Evolutionary conservation across 2,888 invertebrate species (phyloP).

Genomic region (Hirudinaria manillensis): DNA sequence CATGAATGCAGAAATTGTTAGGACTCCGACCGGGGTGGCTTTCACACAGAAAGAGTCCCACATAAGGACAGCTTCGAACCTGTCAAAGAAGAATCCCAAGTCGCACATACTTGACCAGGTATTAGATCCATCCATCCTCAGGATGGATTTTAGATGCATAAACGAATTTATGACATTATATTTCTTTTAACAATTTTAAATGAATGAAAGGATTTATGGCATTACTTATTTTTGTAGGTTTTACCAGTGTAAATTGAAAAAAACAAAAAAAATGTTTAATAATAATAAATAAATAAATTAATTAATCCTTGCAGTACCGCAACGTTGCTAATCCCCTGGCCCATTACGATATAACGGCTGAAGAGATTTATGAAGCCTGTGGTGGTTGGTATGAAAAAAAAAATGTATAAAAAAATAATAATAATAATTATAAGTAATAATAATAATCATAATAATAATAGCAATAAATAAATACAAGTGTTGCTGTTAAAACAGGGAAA

Average conservation of each 20-base stretch:
- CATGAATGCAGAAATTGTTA: constrained; percentile 87
- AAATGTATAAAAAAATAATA: neutral
- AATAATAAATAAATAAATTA: neutral
- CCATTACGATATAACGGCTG: constrained; percentile 91
- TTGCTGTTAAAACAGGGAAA: constrained; percentile 44
- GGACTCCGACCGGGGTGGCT: constrained; percentile 87
- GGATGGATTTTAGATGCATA: too few relatives aligned
- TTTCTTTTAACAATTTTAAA: too few relatives aligned
- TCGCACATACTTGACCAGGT: constrained; percentile 89
- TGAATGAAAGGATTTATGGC: too few relatives aligned
- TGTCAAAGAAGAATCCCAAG: constrained; percentile 79
- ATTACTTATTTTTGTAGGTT: neutral
- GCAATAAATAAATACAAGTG: too few relatives aligned
- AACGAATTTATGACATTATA: too few relatives aligned
- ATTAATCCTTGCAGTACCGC: constrained; percentile 65
- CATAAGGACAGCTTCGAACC: constrained; percentile 75
- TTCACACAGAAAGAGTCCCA: constrained; percentile 83
- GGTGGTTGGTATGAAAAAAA: constrained; percentile 59
- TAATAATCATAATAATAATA: too few relatives aligned
- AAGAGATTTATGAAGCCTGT: constrained; percentile 80
- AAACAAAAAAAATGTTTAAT: neutral
- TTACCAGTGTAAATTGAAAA: neutral
- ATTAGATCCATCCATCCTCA: too few relatives aligned
- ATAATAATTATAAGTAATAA: too few relatives aligned
- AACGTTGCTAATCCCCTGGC: constrained; percentile 92